Evolutionary conservation across 2,888 invertebrate genomes (phyloP), one percentile per base, ranked within the genome.

Genomic region (Parnassius orleans): DNA sequence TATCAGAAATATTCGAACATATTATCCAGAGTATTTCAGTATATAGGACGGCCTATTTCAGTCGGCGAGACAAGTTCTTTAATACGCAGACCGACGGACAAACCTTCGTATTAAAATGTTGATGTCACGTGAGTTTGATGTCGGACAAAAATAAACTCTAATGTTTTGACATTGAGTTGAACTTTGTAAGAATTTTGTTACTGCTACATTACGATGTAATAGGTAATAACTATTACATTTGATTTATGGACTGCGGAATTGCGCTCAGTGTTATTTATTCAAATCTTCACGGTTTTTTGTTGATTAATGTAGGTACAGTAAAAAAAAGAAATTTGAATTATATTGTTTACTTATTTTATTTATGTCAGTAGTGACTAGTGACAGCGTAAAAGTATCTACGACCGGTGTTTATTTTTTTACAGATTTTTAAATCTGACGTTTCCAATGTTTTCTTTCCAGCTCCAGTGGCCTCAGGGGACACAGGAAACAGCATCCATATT

Each of bases 1-100:
- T 44, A 11, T 12, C 33, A 53, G 2, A 57, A 52, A 57, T 57
- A 56, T 61, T 44, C 33, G n/a, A 24, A 15, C 19, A 42, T 14
- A 50, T 48, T n/a, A 14, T 42, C 46, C 51, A 10, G n/a, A 55
- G 42, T 44, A 57, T 53, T 64, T 62, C 57, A 55, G 59, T 61
- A 60, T 59, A 63, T 58, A 56, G 58, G 60, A 61, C 66, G 61
- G 19, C 57, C 62, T 66, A 66, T 64, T 66, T 66, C 64, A 66
- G 66, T 50, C 62, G 53, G 42, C 60, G 56, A 47, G 61, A 61
- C 61, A 53, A 53, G 57, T 61, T 61, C 57, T 61, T 61, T 47
- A 44, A 47, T 54, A 53, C 51, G 55, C 44, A 14, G 33, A 55
- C 50, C 24, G 58, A 54, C 46, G 52, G 57, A 58, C 63, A 50